Percentiles rank a stretch among this genome's conserved stretches.
Conservation (phyloP, 2,113 vertebrate species). For the Strix uralensis region DNA sequence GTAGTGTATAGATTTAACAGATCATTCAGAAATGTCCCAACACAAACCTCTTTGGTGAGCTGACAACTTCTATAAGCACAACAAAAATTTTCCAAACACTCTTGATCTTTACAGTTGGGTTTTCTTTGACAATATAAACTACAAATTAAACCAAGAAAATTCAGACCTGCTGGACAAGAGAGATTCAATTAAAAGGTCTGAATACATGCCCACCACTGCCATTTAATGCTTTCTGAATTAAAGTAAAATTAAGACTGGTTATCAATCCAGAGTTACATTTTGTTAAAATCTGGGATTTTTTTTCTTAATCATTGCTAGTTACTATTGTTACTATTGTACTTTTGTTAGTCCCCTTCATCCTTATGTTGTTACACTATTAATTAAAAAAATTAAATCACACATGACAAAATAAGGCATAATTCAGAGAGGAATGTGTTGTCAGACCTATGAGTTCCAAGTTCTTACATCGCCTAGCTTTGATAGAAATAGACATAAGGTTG, state of each 20-base stretch:
- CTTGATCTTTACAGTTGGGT: background rate
- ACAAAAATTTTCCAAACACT: background rate
- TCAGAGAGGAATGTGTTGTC: background rate
- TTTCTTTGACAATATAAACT: background rate
- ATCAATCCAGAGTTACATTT: background rate
- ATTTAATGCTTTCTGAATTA: background rate
- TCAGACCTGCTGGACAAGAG: background rate
- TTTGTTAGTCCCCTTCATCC: background rate
- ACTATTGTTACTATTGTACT: background rate
- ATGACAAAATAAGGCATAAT: background rate
- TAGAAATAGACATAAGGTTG: background rate
- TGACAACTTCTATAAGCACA: background rate
- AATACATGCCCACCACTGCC: background rate
- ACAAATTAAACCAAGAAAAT: background rate
- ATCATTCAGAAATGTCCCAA: background rate
- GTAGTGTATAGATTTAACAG: background rate
- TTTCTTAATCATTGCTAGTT: background rate
- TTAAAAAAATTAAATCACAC: background rate
- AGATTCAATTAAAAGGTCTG: background rate
- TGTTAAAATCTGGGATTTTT: background rate
- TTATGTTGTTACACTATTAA: background rate
- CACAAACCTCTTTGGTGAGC: background rate
- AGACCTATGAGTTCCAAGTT: background rate
- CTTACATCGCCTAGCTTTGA: background rate
- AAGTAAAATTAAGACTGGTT: background rate